Percentiles rank a stretch among this genome's conserved stretches.
Evolutionary conservation across 2,113 vertebrate genomes (phyloP).

Genomic region (Actenoides hombroni): DNA sequence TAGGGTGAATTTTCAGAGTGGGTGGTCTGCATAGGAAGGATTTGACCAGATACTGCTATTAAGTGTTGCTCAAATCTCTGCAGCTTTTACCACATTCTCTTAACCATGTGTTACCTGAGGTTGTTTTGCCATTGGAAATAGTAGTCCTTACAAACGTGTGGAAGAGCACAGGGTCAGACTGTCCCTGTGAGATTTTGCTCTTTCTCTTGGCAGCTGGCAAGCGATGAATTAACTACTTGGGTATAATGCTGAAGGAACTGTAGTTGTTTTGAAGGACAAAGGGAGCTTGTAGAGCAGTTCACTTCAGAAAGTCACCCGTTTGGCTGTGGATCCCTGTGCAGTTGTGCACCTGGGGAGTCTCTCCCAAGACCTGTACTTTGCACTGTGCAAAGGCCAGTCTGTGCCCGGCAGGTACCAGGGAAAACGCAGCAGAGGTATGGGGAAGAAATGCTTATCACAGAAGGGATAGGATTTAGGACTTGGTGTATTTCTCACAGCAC

Average conservation of each 20-base stretch:
- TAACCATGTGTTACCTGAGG: not conserved
- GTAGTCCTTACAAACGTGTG: not conserved
- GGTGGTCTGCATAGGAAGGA: not conserved
- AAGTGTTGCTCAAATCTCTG: not conserved
- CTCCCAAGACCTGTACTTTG: not conserved
- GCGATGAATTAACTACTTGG: not conserved
- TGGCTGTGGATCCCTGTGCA: not conserved
- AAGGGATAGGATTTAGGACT: not conserved
- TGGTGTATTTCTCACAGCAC: not conserved
- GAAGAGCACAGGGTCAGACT: not conserved
- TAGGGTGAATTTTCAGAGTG: not conserved
- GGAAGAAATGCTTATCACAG: not conserved
- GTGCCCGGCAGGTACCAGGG: not conserved
- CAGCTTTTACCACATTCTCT: not conserved
- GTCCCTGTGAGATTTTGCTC: not conserved
- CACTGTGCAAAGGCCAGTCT: not conserved
- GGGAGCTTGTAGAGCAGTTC: not conserved
- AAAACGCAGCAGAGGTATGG: not conserved
- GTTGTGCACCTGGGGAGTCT: not conserved
- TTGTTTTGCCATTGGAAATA: not conserved
- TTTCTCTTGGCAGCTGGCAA: not conserved
- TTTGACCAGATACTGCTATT: not conserved
- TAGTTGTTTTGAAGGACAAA: not conserved
- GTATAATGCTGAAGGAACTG: not conserved
- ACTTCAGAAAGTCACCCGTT: not conserved